These are phyloP conservation scores for Rhizomys pruinosus DNA, from an alignment of 2,113 vertebrate species.

Conservation along the genomic window DNA sequence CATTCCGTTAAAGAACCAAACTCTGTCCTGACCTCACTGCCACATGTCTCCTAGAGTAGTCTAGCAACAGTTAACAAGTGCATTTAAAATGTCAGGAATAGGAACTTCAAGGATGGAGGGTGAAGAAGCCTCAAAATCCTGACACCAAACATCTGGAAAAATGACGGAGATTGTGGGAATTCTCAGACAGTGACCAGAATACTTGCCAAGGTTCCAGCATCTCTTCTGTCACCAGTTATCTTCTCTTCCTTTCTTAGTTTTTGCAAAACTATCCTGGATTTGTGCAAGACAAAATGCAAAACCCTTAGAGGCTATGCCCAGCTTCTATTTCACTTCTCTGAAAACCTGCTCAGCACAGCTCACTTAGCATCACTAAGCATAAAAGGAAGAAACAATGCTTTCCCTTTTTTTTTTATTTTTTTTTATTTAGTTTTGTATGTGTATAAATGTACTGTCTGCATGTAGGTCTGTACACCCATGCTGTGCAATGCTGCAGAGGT, in stretches of 20 bases:
- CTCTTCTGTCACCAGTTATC: background rate
- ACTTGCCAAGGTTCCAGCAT: background rate
- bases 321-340: background rate
- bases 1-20: background rate
- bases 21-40: background rate
- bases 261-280: background rate
- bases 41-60: background rate
- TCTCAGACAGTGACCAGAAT: conserved; percentile 24
- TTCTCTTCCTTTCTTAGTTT: background rate
- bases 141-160: conserved; percentile 34
- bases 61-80: background rate
- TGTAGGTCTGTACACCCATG: no score
- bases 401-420: no score
- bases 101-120: background rate
- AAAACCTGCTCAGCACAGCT: conserved; percentile 18
- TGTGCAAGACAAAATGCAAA: background rate
- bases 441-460: no score
- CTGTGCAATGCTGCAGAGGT: no score
- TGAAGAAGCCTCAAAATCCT: conserved; percentile 35
- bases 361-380: conserved; percentile 32
- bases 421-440: no score
- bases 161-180: conserved; percentile 52
- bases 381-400: conserved; percentile 48
- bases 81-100: background rate
- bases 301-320: background rate